A percentile compares a stretch with the other conserved stretches of the same genome.
Evolutionary conservation across 2,113 vertebrate genomes (phyloP).

Genomic region (Trachemys scripta): DNA sequence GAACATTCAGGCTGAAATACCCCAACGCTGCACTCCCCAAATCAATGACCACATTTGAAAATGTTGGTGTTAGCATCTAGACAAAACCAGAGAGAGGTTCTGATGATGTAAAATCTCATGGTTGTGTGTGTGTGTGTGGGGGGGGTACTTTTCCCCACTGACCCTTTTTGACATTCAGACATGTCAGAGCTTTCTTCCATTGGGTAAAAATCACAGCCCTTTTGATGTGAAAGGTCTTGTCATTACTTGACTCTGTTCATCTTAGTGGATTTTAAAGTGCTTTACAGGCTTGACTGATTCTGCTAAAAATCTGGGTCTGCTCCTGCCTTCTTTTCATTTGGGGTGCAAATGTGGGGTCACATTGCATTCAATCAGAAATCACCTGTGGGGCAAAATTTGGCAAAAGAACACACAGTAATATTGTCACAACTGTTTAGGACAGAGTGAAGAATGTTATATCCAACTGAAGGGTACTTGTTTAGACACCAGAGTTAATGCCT

Average conservation of each 20-base stretch:
- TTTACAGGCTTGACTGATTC: neutral
- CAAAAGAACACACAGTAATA: neutral
- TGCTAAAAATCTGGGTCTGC: neutral
- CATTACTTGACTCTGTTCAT: neutral
- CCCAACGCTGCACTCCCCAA: neutral
- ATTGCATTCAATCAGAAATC: neutral
- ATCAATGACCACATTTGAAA: neutral
- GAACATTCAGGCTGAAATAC: neutral
- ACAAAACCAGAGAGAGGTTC: neutral
- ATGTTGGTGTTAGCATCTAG: neutral
- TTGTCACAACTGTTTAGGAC: neutral
- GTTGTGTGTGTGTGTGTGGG: no score
- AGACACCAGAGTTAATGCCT: neutral
- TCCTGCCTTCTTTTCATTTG: neutral
- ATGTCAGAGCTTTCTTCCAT: neutral
- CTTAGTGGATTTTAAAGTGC: neutral
- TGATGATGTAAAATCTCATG: neutral
- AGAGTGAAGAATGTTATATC: neutral
- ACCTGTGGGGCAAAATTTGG: neutral
- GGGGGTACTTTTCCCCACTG: no score
- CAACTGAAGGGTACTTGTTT: neutral
- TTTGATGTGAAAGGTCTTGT: neutral
- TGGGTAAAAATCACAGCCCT: neutral
- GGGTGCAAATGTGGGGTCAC: no score
- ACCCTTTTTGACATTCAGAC: neutral